phyloP scores from a whole-genome alignment of 1,140 invertebrate species.

The Drosophila nasuta region DNA sequence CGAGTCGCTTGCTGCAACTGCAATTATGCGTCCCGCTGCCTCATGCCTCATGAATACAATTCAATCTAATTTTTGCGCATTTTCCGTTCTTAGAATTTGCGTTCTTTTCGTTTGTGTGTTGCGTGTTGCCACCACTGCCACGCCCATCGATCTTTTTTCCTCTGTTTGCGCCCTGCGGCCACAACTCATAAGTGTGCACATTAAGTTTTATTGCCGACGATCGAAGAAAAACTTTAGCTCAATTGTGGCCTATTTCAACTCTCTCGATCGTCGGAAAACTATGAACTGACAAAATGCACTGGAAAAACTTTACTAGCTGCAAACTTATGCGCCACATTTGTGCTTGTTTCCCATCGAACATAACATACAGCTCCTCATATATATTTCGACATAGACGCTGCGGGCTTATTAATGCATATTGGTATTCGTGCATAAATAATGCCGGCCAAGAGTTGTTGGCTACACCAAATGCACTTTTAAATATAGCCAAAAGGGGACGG shows the following conservation, averaged over 20 bases:
- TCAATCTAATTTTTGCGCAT: slow-evolving; percentile 77
- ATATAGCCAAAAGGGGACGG: slow-evolving; percentile 26
- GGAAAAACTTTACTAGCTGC: slow-evolving; percentile 68
- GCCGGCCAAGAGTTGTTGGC: slow-evolving; percentile 15
- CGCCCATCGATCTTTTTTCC: slow-evolving; percentile 26
- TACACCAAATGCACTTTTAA: slow-evolving; percentile 53
- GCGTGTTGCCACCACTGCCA: slow-evolving; percentile 15
- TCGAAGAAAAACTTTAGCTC: slow-evolving; percentile 58
- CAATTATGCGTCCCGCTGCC: slow-evolving; percentile 60
- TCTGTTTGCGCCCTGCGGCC: slow-evolving; percentile 3
- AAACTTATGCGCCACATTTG: slow-evolving; percentile 39
- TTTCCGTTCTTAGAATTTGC: slow-evolving; percentile 74
- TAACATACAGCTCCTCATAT: slow-evolving; percentile 15
- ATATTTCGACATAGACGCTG: slow-evolving; percentile 38
- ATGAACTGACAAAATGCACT: neutral
- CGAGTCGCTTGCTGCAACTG: slow-evolving; percentile 42
- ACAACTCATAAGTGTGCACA: slow-evolving; percentile 67
- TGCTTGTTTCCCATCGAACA: neutral
- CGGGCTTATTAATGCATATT: slow-evolving; percentile 64
- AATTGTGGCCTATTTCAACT: slow-evolving; percentile 46
- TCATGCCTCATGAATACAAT: slow-evolving; percentile 59
- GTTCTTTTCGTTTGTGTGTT: slow-evolving; percentile 49
- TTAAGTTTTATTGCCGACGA: slow-evolving; percentile 75
- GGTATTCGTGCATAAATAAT: slow-evolving; percentile 56
- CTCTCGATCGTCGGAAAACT: too few relatives aligned